Conservation (phyloP, 1,140 invertebrate species). For the Drosophila baimaii region DNA sequence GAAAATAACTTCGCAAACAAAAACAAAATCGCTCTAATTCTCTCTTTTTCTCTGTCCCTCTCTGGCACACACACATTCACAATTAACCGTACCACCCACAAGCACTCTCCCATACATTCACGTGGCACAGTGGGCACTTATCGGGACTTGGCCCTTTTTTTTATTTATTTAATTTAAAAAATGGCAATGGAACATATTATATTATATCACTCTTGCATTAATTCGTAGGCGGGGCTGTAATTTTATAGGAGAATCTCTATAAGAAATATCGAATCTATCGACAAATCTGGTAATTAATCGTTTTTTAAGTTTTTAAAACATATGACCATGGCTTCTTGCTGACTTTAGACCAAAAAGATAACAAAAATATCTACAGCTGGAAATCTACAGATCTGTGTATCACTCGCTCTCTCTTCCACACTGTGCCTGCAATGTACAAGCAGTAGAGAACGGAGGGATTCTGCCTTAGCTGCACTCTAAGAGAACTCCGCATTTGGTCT, state of each 20-base stretch:
- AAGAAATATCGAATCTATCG: too few relatives aligned
- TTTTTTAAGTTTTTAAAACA: too few relatives aligned
- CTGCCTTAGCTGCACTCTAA: too few relatives aligned
- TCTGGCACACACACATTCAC: not conserved
- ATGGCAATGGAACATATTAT: too few relatives aligned
- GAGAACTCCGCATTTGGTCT: too few relatives aligned
- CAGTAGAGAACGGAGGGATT: not conserved
- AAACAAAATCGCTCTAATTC: conserved; percentile 38
- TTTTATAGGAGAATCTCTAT: too few relatives aligned
- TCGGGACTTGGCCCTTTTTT: not conserved
- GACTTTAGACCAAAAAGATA: not conserved
- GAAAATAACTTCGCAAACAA: conserved; percentile 37
- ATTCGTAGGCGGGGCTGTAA: too few relatives aligned
- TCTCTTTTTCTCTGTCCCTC: not conserved
- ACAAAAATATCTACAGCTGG: not conserved
- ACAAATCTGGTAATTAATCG: too few relatives aligned
- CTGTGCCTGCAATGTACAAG: not conserved
- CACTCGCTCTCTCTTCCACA: too few relatives aligned
- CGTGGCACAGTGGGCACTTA: conserved; percentile 18
- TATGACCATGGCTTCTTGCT: too few relatives aligned
- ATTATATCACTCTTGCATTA: too few relatives aligned
- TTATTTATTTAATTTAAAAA: not conserved
- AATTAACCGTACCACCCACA: conserved; percentile 1
- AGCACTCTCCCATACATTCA: not conserved
- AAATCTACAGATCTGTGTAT: too few relatives aligned